These are phyloP conservation scores for Sternarchorhynchus goeldii DNA, from an alignment of 2,797 vertebrate genomes.

Conservation along the genomic window DNA sequence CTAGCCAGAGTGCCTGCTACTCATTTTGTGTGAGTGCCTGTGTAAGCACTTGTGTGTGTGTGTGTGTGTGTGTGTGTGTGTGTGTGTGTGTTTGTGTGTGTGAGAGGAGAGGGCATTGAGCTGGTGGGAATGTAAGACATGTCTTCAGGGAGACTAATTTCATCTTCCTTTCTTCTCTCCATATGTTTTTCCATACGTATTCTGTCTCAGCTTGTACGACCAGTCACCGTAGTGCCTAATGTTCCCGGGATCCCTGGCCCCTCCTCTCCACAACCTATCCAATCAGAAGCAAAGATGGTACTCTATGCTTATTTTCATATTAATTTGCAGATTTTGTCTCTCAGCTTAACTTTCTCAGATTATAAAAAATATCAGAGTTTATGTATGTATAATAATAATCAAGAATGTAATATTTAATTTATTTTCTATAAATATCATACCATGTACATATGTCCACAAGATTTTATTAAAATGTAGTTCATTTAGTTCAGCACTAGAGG, in stretches of 20 bases:
- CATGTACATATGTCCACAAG: neutral
- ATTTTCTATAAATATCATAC: neutral
- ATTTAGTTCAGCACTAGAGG: slow-evolving; percentile 33
- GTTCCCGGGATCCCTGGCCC: slow-evolving; percentile 97
- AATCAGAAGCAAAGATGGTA: slow-evolving; percentile 99
- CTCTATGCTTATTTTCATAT: slow-evolving; percentile 47
- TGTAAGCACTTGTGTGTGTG: slow-evolving; percentile 18
- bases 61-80: slow-evolving; percentile 26
- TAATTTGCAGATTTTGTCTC: slow-evolving; percentile 13
- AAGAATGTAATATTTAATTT: neutral
- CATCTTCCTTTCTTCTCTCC: slow-evolving; percentile 57
- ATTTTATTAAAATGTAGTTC: slow-evolving; percentile 36
- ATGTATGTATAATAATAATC: too few relatives aligned
- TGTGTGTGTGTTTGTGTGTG: slow-evolving; percentile 20
- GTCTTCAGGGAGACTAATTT: slow-evolving; percentile 63
- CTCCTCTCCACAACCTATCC: slow-evolving; percentile 90
- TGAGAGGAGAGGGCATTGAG: slow-evolving; percentile 24
- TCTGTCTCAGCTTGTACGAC: slow-evolving; percentile 92
- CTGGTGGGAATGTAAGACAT: slow-evolving; percentile 19
- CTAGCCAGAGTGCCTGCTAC: slow-evolving; percentile 57
- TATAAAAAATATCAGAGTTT: too few relatives aligned
- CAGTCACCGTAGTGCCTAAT: slow-evolving; percentile 98
- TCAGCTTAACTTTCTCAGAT: neutral
- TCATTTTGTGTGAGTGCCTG: slow-evolving; percentile 39
- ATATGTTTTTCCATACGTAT: slow-evolving; percentile 63